These are phyloP conservation scores for Zygaena filipendulae DNA, from an alignment of 2,888 invertebrate genomes.

Conservation along the genomic window DNA sequence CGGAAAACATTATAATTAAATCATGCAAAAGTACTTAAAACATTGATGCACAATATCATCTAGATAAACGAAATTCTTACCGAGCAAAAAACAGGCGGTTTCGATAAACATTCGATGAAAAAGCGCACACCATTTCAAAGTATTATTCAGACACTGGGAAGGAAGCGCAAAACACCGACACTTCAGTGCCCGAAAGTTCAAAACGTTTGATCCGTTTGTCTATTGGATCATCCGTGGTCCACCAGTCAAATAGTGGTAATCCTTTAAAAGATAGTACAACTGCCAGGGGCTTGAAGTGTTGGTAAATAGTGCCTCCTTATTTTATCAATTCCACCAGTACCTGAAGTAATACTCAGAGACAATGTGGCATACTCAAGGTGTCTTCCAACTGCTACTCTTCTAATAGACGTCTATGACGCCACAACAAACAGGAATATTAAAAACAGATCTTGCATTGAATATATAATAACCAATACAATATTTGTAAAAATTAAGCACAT, in stretches of 20 bases:
- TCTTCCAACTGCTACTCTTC: constrained; percentile 41
- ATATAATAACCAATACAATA: no score
- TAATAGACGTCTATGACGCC: no score
- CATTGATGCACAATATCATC: background rate
- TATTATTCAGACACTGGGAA: constrained; percentile 95
- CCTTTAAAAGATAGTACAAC: no score
- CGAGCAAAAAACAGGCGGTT: constrained; percentile 39
- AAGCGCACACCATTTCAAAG: constrained; percentile 73
- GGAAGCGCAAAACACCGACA: constrained; percentile 30
- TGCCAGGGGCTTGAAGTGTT: constrained; percentile 8
- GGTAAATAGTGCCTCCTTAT: constrained; percentile 25
- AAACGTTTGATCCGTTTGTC: no score
- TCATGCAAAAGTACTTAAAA: background rate
- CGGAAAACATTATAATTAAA: no score
- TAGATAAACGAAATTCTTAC: constrained; percentile 29
- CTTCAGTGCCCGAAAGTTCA: no score
- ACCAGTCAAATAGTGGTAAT: no score
- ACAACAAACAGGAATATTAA: no score
- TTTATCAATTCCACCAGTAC: constrained; percentile 82
- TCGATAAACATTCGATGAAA: constrained; percentile 29
- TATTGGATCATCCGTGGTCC: no score
- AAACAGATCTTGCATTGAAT: no score
- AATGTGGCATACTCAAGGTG: constrained; percentile 50
- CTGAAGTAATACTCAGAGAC: constrained; percentile 99
- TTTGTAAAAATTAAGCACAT: no score